Evolutionary conservation across 1,140 invertebrate species (phyloP).

Genomic region (Platyscapa corneri): DNA sequence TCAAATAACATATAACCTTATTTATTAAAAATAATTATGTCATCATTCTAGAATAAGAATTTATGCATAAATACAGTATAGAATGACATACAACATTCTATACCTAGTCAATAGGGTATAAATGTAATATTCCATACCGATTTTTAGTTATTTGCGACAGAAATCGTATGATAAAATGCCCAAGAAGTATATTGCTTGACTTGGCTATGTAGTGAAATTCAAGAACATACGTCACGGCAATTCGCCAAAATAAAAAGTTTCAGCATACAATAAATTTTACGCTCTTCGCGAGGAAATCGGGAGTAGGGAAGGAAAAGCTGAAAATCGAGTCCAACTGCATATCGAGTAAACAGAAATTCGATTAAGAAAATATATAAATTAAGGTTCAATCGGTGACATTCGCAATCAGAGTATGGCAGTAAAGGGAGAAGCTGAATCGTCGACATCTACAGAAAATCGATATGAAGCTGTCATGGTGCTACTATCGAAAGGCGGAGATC

Average conservation of each 20-base stretch:
- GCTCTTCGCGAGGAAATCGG: background rate
- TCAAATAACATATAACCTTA: too few species aligned
- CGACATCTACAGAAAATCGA: constrained; percentile 28
- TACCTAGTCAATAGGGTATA: background rate
- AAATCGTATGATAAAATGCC: background rate
- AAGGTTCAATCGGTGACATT: constrained; percentile 17
- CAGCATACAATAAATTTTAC: background rate
- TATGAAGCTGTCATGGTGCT: background rate
- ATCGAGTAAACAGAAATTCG: constrained; percentile 25
- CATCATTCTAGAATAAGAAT: too few species aligned
- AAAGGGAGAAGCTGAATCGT: background rate
- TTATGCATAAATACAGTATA: too few species aligned
- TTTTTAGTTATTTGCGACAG: background rate
- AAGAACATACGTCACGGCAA: background rate
- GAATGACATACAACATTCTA: too few species aligned
- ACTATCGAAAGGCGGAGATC: background rate
- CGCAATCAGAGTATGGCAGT: constrained; percentile 3
- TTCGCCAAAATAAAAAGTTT: background rate
- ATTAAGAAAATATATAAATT: constrained; percentile 38
- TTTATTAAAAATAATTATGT: too few species aligned
- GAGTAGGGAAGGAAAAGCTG: background rate
- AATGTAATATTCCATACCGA: background rate
- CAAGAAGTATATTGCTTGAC: background rate
- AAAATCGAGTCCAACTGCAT: background rate
- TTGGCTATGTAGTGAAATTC: background rate